A percentile compares a stretch with the other conserved stretches of the same genome.
Conservation (phyloP, 2,888 invertebrate species). For the Xanthia icteritia region DNA sequence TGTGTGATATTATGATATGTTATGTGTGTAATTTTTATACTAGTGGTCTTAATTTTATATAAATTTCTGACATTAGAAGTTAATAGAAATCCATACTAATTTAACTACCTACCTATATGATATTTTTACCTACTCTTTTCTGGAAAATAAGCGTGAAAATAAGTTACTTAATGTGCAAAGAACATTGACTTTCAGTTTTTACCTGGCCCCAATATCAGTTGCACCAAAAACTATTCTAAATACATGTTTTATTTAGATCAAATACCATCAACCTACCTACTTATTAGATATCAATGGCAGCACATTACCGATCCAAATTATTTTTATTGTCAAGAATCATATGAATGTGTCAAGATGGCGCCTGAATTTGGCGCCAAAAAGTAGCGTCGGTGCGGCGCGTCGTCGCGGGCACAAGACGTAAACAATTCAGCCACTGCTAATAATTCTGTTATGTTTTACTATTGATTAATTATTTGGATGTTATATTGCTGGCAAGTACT, state of each 20-base stretch:
- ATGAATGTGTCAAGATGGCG: constrained; percentile 83
- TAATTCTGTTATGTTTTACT: constrained; percentile 71
- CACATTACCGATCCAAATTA: constrained; percentile 78
- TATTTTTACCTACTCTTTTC: background rate
- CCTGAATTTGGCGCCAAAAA: constrained; percentile 83
- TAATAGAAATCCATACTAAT: background rate
- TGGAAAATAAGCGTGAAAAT: background rate
- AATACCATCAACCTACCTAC: constrained; percentile 59
- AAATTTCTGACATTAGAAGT: background rate
- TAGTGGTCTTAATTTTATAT: background rate
- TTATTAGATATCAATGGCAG: constrained; percentile 72
- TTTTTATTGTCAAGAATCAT: constrained; percentile 85
- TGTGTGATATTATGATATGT: too few relatives aligned
- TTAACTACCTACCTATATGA: too few relatives aligned
- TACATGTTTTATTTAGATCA: constrained; percentile 10
- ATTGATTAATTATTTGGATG: constrained; percentile 71
- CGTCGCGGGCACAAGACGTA: constrained; percentile 73
- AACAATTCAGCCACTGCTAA: constrained; percentile 72
- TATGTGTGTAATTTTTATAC: background rate
- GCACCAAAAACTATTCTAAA: constrained; percentile 23
- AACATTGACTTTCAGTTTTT: background rate
- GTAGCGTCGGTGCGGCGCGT: constrained; percentile 74
- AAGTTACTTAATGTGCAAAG: background rate
- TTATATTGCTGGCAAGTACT: constrained; percentile 30
- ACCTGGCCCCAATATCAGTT: background rate